Evolutionary conservation across 2,797 vertebrate genomes (phyloP).

Genomic region (Melopsittacus undulatus): DNA sequence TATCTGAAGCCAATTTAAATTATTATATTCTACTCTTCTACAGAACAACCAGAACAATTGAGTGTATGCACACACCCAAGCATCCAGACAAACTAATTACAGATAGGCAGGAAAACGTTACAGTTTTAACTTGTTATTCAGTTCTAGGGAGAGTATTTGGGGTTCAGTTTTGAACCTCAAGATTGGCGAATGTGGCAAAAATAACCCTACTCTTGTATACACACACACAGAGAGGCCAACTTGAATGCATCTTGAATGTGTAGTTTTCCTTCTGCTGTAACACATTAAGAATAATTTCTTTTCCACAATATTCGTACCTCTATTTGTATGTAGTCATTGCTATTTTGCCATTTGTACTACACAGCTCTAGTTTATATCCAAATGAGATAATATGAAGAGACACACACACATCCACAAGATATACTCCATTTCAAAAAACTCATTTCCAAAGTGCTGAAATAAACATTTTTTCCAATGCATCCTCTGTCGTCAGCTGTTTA

Average conservation of each 20-base stretch:
- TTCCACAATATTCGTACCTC: neutral
- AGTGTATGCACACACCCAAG: neutral
- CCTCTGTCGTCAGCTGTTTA: conserved; percentile 29
- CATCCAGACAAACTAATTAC: neutral
- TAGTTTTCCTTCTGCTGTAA: neutral
- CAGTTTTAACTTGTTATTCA: neutral
- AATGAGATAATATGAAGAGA: neutral
- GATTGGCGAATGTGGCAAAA: neutral
- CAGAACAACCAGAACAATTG: neutral
- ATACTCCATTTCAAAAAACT: conserved; percentile 54
- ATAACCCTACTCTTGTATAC: neutral
- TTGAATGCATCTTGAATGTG: neutral
- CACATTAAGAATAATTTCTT: neutral
- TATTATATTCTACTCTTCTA: neutral
- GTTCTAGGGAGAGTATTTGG: neutral
- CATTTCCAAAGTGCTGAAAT: conserved; percentile 54
- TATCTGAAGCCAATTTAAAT: neutral
- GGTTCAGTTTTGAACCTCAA: neutral
- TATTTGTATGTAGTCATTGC: neutral
- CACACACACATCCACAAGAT: conserved; percentile 4
- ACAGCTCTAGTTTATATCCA: neutral
- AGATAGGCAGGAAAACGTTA: neutral
- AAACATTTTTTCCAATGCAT: conserved; percentile 6
- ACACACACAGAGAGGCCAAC: neutral
- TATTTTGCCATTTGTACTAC: neutral